These are phyloP conservation scores for Anorthoa munda DNA, from an alignment of 2,888 invertebrate genomes.

Conservation along the genomic window DNA sequence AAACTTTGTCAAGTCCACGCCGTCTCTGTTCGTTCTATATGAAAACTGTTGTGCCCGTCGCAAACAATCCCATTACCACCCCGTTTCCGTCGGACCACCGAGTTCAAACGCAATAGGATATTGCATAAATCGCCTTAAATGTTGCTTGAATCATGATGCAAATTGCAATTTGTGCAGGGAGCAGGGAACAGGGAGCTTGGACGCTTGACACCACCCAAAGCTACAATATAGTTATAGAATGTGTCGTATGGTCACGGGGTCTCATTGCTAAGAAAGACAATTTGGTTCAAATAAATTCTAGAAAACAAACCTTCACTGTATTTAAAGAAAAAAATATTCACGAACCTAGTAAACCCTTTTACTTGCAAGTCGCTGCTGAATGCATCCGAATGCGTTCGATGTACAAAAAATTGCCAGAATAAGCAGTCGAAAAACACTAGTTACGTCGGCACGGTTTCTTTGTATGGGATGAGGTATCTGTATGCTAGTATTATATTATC, in stretches of 20 bases:
- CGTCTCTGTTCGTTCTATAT: slow-evolving; percentile 49
- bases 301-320: too few species aligned
- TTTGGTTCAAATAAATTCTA: too few species aligned
- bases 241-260: background rate
- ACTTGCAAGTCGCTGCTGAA: too few species aligned
- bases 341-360: too few species aligned
- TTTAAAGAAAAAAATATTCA: too few species aligned
- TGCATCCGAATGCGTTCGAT: too few species aligned
- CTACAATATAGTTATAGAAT: background rate
- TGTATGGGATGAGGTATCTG: too few species aligned
- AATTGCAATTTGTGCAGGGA: slow-evolving; percentile 38
- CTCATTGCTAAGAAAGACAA: too few species aligned
- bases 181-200: background rate
- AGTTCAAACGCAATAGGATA: slow-evolving; percentile 44
- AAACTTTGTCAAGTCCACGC: background rate
- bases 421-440: too few species aligned
- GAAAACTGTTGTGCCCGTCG: slow-evolving; percentile 31
- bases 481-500: too few species aligned
- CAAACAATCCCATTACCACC: slow-evolving; percentile 47
- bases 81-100: slow-evolving; percentile 59
- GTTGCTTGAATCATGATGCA: slow-evolving; percentile 24
- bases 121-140: slow-evolving; percentile 37
- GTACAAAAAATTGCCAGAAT: too few species aligned
- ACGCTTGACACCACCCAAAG: background rate
- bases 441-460: too few species aligned